Evolutionary conservation across 2,113 vertebrate genomes (phyloP).

Genomic region (Andinoacara biseriatus): DNA sequence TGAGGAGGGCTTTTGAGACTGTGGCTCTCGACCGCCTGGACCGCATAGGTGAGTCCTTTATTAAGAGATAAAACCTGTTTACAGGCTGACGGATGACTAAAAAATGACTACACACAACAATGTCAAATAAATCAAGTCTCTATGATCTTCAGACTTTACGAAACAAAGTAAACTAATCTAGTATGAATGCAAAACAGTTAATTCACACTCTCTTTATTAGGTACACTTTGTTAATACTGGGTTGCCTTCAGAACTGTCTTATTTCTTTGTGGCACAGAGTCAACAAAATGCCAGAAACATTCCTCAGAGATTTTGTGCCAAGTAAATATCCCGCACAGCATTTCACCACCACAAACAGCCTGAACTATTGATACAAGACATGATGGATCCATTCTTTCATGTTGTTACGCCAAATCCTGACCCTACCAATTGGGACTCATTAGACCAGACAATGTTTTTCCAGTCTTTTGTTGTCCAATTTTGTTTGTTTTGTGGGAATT

Average conservation of each 20-base stretch:
- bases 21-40: slow-evolving; percentile 95
- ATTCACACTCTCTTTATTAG: not conserved
- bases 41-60: slow-evolving; percentile 88
- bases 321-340: not conserved
- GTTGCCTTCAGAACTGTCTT: not conserved
- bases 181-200: not conserved
- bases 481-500: no score
- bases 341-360: not conserved
- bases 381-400: not conserved
- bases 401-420: not conserved
- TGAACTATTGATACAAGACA: not conserved
- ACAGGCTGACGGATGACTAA: no score
- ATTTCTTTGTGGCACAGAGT: not conserved
- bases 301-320: not conserved
- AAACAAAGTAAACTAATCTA: not conserved
- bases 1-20: slow-evolving; percentile 94
- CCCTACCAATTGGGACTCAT: not conserved
- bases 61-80: not conserved
- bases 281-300: not conserved
- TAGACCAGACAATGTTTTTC: not conserved
- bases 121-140: not conserved
- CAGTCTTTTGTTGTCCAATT: no score
- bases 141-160: not conserved
- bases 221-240: not conserved
- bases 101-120: no score